phyloP scores from a whole-genome alignment of 2,113 vertebrate genomes.

The Coregonus clupeaformis region DNA sequence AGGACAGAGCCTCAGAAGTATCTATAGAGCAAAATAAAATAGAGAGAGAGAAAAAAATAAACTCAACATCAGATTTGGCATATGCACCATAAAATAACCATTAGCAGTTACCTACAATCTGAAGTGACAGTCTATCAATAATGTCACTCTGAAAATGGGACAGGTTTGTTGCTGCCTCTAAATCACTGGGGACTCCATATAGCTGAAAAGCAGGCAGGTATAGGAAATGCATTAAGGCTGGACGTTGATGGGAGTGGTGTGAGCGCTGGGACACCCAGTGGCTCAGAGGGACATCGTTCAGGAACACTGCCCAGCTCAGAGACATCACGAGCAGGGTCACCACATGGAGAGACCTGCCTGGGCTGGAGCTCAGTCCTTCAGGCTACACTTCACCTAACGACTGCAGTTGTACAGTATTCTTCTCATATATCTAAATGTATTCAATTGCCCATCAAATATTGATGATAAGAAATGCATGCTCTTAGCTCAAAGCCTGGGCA shows the following conservation, averaged over 20 bases:
- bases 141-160: conserved; percentile 78
- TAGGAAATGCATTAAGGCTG: conserved; percentile 70
- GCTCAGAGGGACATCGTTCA: conserved; percentile 54
- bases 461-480: not conserved
- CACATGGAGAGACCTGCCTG: conserved; percentile 13
- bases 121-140: conserved; percentile 82
- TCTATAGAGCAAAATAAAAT: conserved; percentile 55
- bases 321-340: conserved; percentile 41
- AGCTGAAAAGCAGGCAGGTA: conserved; percentile 68
- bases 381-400: not conserved
- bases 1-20: conserved; percentile 30
- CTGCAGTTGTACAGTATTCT: not conserved
- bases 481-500: not conserved
- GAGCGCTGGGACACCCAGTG: conserved; percentile 56
- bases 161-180: conserved; percentile 83
- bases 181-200: conserved; percentile 73
- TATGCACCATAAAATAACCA: conserved; percentile 79
- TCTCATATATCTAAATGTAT: conserved; percentile 1
- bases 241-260: conserved; percentile 65
- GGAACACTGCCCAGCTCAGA: conserved; percentile 20
- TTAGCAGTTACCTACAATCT: conserved; percentile 77
- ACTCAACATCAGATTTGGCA: conserved; percentile 70
- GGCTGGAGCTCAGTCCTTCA: conserved; percentile 10
- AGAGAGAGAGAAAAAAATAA: conserved; percentile 10
- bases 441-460: not conserved